Evolutionary conservation across 2,797 vertebrate genomes (phyloP).

Genomic region (Taeniopygia guttata): DNA sequence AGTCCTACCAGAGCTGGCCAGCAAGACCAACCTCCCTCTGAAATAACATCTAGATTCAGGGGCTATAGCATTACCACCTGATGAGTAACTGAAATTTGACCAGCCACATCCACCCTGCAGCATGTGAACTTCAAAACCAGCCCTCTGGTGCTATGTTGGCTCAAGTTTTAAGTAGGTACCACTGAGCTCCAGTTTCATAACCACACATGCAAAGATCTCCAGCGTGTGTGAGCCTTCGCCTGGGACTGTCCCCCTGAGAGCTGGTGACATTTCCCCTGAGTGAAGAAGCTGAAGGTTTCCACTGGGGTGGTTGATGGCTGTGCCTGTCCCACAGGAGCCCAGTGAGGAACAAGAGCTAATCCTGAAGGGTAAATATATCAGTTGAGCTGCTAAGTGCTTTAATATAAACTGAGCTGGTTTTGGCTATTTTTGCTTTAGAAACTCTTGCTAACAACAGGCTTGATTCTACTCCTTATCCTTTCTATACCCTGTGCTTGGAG

Average conservation of each 20-base stretch:
- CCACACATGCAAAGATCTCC: neutral
- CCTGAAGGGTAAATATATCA: neutral
- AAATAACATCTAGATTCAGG: neutral
- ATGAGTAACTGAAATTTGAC: constrained; percentile 59
- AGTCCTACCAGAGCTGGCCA: neutral
- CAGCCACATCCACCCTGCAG: constrained; percentile 12
- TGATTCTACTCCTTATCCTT: neutral
- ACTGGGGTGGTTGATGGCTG: neutral
- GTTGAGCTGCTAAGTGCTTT: neutral
- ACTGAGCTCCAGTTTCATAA: neutral
- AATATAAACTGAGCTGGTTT: neutral
- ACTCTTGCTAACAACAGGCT: neutral
- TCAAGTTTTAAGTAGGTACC: constrained; percentile 40
- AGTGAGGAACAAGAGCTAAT: neutral
- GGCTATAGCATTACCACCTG: constrained; percentile 53
- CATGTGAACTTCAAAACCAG: constrained; percentile 35
- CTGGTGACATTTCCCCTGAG: neutral
- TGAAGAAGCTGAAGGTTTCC: neutral
- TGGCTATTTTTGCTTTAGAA: neutral
- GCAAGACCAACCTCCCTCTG: neutral
- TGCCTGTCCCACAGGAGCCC: accelerated
- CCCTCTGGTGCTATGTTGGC: neutral
- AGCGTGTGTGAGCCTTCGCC: neutral
- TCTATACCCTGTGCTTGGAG: neutral
- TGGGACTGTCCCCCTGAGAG: neutral